A percentile compares a stretch with the other conserved stretches of the same genome.
phyloP scores from a whole-genome alignment of 2,113 vertebrate genomes.

The Grammomys dolichurus region DNA sequence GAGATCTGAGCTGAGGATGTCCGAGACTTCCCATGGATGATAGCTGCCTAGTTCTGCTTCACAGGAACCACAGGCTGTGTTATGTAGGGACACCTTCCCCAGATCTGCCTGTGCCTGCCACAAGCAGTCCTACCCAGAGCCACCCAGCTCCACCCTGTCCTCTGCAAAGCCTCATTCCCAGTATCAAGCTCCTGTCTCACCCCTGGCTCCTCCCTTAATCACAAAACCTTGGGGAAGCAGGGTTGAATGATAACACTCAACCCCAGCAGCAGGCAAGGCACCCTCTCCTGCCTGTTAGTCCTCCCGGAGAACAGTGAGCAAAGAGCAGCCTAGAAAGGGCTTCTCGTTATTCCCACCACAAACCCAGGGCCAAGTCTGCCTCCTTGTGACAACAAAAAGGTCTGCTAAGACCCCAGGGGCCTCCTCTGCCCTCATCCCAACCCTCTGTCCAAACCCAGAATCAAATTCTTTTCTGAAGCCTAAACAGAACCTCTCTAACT shows the following conservation, averaged over 20 bases:
- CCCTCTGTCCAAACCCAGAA: neutral
- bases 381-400: neutral
- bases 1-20: neutral
- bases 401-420: neutral
- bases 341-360: neutral
- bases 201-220: conserved; percentile 44
- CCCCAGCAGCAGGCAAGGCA: neutral
- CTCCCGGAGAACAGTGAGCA: conserved; percentile 23
- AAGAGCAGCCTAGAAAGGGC: neutral
- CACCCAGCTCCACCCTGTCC: conserved; percentile 39
- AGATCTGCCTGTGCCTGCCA: conserved; percentile 43
- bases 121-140: conserved; percentile 51
- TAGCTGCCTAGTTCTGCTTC: neutral
- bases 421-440: neutral
- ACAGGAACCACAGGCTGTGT: neutral
- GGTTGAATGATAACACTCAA: neutral
- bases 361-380: conserved; percentile 2
- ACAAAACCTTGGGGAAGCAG: neutral
- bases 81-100: neutral
- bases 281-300: neutral
- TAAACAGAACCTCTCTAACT: neutral
- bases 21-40: neutral
- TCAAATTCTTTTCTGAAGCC: neutral
- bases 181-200: conserved; percentile 19
- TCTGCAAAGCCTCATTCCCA: neutral